Conservation (phyloP, 2,113 vertebrate species). For the Megaleporinus macrocephalus region DNA sequence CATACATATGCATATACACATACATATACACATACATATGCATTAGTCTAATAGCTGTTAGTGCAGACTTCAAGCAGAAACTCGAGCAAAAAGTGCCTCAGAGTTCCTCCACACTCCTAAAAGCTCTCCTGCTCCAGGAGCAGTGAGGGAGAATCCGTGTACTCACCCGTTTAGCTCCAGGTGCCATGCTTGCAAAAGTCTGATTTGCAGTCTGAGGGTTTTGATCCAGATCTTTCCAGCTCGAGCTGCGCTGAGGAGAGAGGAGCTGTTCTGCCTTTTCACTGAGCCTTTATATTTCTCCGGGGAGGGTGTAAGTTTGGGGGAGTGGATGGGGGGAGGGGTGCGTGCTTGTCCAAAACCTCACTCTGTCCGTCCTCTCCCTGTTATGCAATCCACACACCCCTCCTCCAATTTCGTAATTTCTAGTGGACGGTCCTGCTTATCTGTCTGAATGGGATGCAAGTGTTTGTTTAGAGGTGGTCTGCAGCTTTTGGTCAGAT, state of each 20-base stretch:
- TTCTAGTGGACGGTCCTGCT: not conserved
- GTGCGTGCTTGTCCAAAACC: not conserved
- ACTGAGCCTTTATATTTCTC: conserved; percentile 13
- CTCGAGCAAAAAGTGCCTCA: too few species aligned
- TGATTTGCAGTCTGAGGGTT: not conserved
- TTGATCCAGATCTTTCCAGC: not conserved
- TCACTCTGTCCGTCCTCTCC: not conserved
- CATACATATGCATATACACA: not conserved
- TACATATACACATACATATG: too few species aligned
- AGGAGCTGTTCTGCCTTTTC: not conserved
- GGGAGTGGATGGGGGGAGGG: not conserved
- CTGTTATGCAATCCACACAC: not conserved
- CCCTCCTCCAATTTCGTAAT: not conserved
- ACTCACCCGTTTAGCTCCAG: conserved; percentile 73
- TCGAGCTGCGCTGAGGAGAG: not conserved
- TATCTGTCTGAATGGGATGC: not conserved
- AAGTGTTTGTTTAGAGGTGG: not conserved
- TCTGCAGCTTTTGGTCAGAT: not conserved
- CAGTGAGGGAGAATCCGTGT: not conserved
- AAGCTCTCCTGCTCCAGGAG: too few species aligned
- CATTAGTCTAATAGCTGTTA: too few species aligned
- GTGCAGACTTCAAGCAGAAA: too few species aligned
- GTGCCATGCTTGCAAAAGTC: conserved; percentile 70
- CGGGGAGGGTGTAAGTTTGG: not conserved
- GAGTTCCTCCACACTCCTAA: too few species aligned